Evolutionary conservation across 1,140 invertebrate species (phyloP).

Genomic region (Anadara kagoshimensis): DNA sequence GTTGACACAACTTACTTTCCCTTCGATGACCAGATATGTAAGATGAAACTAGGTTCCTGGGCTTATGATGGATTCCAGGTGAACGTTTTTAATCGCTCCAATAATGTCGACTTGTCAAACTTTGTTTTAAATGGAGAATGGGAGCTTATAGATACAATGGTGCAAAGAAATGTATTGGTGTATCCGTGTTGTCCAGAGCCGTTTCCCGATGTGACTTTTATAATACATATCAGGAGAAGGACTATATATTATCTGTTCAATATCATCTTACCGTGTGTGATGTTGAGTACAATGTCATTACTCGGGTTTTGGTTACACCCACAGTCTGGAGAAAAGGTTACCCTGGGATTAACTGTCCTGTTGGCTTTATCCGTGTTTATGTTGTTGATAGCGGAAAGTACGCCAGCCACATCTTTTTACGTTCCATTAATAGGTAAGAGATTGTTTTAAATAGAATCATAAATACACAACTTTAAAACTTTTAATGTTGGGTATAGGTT

Average conservation of each 20-base stretch:
- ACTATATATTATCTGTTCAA: slow-evolving; percentile 77
- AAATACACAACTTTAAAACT: neutral
- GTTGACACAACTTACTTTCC: slow-evolving; percentile 81
- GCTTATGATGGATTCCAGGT: slow-evolving; percentile 73
- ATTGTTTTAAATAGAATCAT: slow-evolving; percentile 1
- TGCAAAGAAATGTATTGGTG: slow-evolving; percentile 74
- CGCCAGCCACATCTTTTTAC: slow-evolving; percentile 79
- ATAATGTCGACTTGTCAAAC: slow-evolving; percentile 77
- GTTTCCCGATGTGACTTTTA: slow-evolving; percentile 78
- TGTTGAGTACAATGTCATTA: slow-evolving; percentile 77
- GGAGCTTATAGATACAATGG: slow-evolving; percentile 76
- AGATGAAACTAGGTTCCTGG: slow-evolving; percentile 71
- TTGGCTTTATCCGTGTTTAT: slow-evolving; percentile 79
- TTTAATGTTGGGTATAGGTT: neutral
- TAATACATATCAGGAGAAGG: slow-evolving; percentile 77
- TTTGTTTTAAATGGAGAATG: slow-evolving; percentile 78
- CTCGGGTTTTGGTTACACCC: slow-evolving; percentile 79
- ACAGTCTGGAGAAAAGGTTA: slow-evolving; percentile 79
- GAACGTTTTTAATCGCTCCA: slow-evolving; percentile 77
- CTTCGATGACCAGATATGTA: slow-evolving; percentile 71
- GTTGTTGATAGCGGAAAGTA: slow-evolving; percentile 78
- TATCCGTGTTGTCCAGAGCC: slow-evolving; percentile 78
- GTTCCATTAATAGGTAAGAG: slow-evolving; percentile 78
- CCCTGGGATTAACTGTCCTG: slow-evolving; percentile 78
- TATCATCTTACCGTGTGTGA: slow-evolving; percentile 78